Percentiles rank a stretch among this genome's conserved stretches.
Evolutionary conservation across 2,888 invertebrate genomes (phyloP).

Genomic region (Euplagia quadripunctaria): DNA sequence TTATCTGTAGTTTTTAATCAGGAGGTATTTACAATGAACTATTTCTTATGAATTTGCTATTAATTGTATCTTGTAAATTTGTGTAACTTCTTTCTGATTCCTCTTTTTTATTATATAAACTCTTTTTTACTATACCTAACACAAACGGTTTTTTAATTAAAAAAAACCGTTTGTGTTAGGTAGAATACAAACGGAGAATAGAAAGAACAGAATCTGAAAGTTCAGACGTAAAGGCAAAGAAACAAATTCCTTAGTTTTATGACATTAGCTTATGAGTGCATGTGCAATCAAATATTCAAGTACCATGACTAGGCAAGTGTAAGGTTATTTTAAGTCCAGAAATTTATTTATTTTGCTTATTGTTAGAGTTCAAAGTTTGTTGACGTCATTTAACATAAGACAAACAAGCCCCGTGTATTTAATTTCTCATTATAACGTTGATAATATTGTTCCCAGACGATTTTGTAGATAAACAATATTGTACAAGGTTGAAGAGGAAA

Average conservation of each 20-base stretch:
- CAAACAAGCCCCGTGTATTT: not conserved
- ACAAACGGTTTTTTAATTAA: not conserved
- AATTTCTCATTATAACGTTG: constrained; percentile 43
- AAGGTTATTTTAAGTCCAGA: not conserved
- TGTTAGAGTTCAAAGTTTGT: not conserved
- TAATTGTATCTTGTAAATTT: not conserved
- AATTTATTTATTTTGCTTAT: not conserved
- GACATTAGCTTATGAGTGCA: not conserved
- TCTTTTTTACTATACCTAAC: not conserved
- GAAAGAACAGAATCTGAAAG: not conserved
- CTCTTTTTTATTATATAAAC: not conserved
- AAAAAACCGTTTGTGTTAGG: no score
- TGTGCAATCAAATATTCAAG: not conserved
- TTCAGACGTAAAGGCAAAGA: not conserved
- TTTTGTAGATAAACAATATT: constrained; percentile 72
- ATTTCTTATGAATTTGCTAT: not conserved
- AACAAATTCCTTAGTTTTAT: not conserved
- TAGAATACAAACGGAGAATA: no score
- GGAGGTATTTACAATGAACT: no score
- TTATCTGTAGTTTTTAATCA: constrained; percentile 4
- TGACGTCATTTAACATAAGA: not conserved
- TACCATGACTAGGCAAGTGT: not conserved
- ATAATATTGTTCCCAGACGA: constrained; percentile 58
- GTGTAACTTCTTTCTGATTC: not conserved
- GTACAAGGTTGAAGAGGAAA: constrained; percentile 74